Percentiles rank a stretch among this genome's conserved stretches.
Evolutionary conservation across 2,113 vertebrate genomes (phyloP).

Genomic region (Podarcis raffonei): DNA sequence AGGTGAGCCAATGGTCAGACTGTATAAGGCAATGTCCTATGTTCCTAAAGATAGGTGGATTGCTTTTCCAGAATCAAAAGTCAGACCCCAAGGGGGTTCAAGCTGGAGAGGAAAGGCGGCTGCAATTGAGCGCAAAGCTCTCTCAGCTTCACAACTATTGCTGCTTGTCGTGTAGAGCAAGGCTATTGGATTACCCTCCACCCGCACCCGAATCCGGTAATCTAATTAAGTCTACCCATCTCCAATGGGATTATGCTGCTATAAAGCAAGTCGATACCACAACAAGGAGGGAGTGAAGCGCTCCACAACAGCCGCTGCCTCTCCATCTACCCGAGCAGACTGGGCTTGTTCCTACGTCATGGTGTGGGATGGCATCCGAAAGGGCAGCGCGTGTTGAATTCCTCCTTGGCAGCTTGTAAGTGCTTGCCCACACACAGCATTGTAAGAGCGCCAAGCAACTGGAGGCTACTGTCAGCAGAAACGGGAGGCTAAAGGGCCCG

Average conservation of each 20-base stretch:
- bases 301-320: neutral
- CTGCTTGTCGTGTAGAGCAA: neutral
- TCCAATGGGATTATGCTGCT: constrained; percentile 5
- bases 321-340: neutral
- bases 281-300: neutral
- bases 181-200: constrained; percentile 5
- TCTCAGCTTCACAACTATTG: neutral
- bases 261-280: neutral
- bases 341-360: neutral
- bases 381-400: too few species aligned
- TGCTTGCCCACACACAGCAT: neutral
- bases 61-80: too few species aligned
- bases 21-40: too few species aligned
- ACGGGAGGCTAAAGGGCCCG: neutral
- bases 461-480: neutral
- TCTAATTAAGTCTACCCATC: constrained; percentile 15
- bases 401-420: neutral
- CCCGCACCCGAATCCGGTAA: neutral
- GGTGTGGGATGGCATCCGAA: neutral
- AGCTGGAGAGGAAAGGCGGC: neutral
- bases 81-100: neutral
- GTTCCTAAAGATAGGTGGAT: too few species aligned
- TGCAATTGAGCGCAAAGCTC: neutral
- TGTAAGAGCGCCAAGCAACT: neutral
- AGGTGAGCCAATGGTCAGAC: too few species aligned